Percentiles rank a stretch among this genome's conserved stretches.
phyloP scores from a whole-genome alignment of 1,140 invertebrate genomes.

The Atta colombica region DNA sequence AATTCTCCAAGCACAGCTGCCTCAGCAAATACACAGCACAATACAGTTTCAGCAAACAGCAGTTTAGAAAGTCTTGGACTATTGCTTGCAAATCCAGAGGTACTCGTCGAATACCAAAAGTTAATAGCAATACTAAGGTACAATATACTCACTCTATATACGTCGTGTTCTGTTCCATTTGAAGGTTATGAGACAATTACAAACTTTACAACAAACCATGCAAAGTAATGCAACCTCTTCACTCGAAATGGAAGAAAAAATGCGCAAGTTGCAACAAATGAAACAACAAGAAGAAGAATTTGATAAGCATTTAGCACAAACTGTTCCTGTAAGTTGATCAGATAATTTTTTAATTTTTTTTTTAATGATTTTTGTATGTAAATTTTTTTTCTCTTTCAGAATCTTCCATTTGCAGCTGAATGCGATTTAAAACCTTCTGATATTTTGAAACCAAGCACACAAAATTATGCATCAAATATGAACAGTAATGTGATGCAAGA shows the following conservation, averaged over 20 bases:
- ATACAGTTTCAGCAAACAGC: slow-evolving; percentile 75
- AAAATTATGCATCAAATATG: slow-evolving; percentile 80
- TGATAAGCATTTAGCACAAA: slow-evolving; percentile 92
- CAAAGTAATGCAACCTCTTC: slow-evolving; percentile 81
- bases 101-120: slow-evolving; percentile 44
- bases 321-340: slow-evolving; percentile 88
- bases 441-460: slow-evolving; percentile 82
- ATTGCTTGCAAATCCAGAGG: slow-evolving; percentile 85
- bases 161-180: slow-evolving; percentile 26
- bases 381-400: slow-evolving; percentile 82
- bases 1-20: slow-evolving; percentile 80
- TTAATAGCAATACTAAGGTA: slow-evolving; percentile 25
- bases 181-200: slow-evolving; percentile 90
- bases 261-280: slow-evolving; percentile 90
- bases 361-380: neutral
- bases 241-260: slow-evolving; percentile 90
- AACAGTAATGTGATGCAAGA: slow-evolving; percentile 85
- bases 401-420: slow-evolving; percentile 90
- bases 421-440: slow-evolving; percentile 89
- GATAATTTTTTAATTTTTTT: neutral
- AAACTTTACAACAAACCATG: slow-evolving; percentile 88
- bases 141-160: neutral
- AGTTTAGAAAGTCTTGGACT: slow-evolving; percentile 84
- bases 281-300: slow-evolving; percentile 93
- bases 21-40: slow-evolving; percentile 78